phyloP scores from a whole-genome alignment of 2,888 invertebrate species.

The Drosophila neoperkinsi region DNA sequence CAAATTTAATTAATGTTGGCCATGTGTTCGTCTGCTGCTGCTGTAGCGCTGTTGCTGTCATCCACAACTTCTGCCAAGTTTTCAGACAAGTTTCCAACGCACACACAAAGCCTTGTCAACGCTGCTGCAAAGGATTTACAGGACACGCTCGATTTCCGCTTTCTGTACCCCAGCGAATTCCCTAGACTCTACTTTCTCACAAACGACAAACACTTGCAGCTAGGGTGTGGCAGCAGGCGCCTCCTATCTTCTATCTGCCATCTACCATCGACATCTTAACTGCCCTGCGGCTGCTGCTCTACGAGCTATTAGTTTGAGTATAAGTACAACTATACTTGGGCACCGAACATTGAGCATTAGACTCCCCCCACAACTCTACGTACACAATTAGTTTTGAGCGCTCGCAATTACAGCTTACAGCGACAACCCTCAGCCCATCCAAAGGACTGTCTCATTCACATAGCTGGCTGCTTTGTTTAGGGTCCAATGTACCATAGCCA shows the following conservation, averaged over 20 bases:
- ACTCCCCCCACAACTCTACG: neutral
- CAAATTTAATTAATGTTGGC: constrained; percentile 66
- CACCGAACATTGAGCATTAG: constrained; percentile 3
- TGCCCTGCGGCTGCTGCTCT: constrained; percentile 24
- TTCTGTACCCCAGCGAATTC: constrained; percentile 40
- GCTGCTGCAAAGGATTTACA: constrained; percentile 2
- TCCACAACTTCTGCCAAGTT: neutral
- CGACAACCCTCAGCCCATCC: constrained; percentile 2
- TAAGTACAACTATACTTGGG: constrained; percentile 3
- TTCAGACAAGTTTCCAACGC: constrained; percentile 16
- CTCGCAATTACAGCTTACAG: constrained; percentile 50
- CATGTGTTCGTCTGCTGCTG: constrained; percentile 29
- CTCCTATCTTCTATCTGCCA: constrained; percentile 17
- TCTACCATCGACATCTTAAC: constrained; percentile 57
- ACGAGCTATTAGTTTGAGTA: constrained; percentile 19
- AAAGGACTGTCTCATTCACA: neutral
- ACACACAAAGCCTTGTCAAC: constrained; percentile 17
- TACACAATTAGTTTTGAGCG: constrained; percentile 63
- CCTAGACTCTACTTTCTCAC: constrained; percentile 57
- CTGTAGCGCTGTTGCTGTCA: neutral
- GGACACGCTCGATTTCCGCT: constrained; percentile 30
- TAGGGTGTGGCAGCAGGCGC: constrained; percentile 9
- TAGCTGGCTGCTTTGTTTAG: constrained; percentile 10
- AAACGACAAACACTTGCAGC: constrained; percentile 28
- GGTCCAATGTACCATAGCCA: constrained; percentile 2